phyloP scores from a whole-genome alignment of 2,797 vertebrate genomes.

The Eutrigla gurnardus region DNA sequence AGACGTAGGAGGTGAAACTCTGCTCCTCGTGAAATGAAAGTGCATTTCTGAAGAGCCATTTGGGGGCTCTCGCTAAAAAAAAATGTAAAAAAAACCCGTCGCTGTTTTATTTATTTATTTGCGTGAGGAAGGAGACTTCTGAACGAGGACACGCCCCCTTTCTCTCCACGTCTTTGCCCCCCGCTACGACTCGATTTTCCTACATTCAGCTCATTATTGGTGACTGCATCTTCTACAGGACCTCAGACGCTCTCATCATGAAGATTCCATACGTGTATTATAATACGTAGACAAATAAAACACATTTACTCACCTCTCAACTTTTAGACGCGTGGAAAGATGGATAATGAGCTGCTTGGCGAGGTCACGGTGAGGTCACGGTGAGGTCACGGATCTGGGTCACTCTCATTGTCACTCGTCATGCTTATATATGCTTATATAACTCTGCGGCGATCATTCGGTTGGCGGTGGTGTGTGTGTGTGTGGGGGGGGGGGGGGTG shows the following conservation, averaged over 20 bases:
- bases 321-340: slow-evolving; percentile 40
- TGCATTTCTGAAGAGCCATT: slow-evolving; percentile 47
- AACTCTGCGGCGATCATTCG: slow-evolving; percentile 17
- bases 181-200: too few species aligned
- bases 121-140: slow-evolving; percentile 27
- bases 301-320: slow-evolving; percentile 39
- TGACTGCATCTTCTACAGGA: too few species aligned
- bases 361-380: slow-evolving; percentile 65
- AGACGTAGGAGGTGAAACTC: slow-evolving; percentile 31
- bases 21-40: slow-evolving; percentile 43
- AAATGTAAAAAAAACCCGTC: slow-evolving; percentile 37
- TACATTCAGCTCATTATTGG: too few species aligned
- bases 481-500: slow-evolving; percentile 47
- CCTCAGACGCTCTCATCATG: too few species aligned
- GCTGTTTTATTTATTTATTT: slow-evolving; percentile 75
- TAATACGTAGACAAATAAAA: too few species aligned
- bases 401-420: too few species aligned
- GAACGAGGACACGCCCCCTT: slow-evolving; percentile 61
- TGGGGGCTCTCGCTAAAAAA: slow-evolving; percentile 25
- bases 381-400: slow-evolving; percentile 62
- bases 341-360: slow-evolving; percentile 31
- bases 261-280: too few species aligned
- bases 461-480: slow-evolving; percentile 22
- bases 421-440: too few species aligned
- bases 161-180: slow-evolving; percentile 25